Conservation (phyloP, 2,797 vertebrate species). For the Urophycis tenuis region DNA sequence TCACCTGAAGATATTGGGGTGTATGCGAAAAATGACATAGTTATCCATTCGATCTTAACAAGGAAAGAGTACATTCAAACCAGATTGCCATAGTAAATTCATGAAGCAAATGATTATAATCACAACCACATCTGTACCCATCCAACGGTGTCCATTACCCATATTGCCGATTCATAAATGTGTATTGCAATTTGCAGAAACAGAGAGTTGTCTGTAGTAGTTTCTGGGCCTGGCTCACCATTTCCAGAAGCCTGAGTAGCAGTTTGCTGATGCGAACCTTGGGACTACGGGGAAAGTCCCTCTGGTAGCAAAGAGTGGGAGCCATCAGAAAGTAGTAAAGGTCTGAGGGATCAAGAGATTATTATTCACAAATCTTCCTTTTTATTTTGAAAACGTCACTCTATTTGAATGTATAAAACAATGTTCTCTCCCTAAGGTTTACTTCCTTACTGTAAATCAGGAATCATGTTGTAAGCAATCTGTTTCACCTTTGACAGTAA, state of each 20-base stretch:
- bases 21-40: not conserved
- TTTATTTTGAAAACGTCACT: not conserved
- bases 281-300: constrained; percentile 45
- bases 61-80: constrained; percentile 9
- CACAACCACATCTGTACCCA: not conserved
- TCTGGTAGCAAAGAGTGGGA: constrained; percentile 46
- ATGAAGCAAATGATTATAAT: not conserved
- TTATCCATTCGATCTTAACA: not conserved
- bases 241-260: constrained; percentile 50
- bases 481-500: constrained; percentile 36
- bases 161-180: not conserved
- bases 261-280: constrained; percentile 40
- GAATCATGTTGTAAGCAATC: not conserved
- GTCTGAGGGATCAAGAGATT: constrained; percentile 30
- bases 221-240: constrained; percentile 39
- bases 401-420: not conserved
- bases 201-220: not conserved
- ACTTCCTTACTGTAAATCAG: not conserved
- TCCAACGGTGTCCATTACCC: not conserved
- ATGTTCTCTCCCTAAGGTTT: not conserved
- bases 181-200: not conserved
- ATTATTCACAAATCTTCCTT: not conserved
- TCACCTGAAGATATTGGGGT: constrained; percentile 29
- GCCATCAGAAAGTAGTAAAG: constrained; percentile 51
- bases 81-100: not conserved